Percentiles rank a stretch among this genome's conserved stretches.
Conservation (phyloP, 2,113 vertebrate species). For the Casuarius casuarius region DNA sequence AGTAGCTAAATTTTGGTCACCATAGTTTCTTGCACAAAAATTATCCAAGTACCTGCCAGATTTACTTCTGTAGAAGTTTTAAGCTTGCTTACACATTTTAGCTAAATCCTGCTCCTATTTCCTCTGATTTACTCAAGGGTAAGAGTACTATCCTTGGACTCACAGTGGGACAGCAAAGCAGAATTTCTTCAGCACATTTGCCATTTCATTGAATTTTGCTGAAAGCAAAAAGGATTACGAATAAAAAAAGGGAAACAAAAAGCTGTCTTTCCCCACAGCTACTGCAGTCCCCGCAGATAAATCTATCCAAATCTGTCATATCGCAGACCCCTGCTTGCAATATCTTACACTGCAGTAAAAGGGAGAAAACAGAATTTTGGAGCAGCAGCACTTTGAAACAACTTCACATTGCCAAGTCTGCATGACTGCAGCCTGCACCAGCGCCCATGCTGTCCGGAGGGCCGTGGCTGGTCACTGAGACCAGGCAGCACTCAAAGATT, state of each 20-base stretch:
- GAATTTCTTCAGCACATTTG: not conserved
- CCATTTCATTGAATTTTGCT: conserved; percentile 4
- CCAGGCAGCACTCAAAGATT: not conserved
- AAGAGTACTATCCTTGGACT: not conserved
- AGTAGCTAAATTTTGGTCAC: not conserved
- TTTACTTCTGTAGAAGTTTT: not conserved
- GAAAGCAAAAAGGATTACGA: conserved; percentile 8
- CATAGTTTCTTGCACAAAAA: not conserved
- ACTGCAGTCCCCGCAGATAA: not conserved
- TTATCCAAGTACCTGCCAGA: not conserved
- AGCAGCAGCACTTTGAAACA: not conserved
- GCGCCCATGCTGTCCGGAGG: not conserved
- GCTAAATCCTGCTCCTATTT: not conserved
- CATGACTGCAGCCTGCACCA: not conserved
- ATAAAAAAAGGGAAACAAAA: not conserved
- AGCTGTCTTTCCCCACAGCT: not conserved
- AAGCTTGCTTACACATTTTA: not conserved
- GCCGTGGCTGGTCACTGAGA: fast-evolving
- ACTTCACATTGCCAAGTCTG: not conserved
- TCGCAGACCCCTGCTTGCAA: not conserved
- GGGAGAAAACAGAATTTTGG: not conserved
- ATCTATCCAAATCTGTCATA: not conserved
- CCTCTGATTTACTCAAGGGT: not conserved
- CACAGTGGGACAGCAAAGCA: not conserved
- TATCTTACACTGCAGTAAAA: not conserved